These are phyloP conservation scores for Cydia fagiglandana DNA, from an alignment of 1,140 invertebrate species.

Conservation along the genomic window DNA sequence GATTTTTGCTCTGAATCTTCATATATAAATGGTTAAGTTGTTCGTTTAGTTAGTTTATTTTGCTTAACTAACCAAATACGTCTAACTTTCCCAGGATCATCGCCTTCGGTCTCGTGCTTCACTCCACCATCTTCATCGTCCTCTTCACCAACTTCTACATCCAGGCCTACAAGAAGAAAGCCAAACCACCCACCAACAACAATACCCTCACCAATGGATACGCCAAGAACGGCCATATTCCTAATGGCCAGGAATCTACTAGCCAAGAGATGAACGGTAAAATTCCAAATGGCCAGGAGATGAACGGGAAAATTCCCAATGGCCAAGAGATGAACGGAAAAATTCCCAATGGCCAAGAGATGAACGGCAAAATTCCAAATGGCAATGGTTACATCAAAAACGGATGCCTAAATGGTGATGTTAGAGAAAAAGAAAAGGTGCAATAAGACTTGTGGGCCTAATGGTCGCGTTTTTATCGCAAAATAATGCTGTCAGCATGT, in stretches of 20 bases:
- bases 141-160: slow-evolving; percentile 96
- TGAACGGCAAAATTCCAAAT: slow-evolving; percentile 16
- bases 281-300: slow-evolving; percentile 16
- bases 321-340: slow-evolving; percentile 23
- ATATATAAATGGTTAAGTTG: neutral
- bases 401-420: slow-evolving; percentile 49
- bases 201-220: slow-evolving; percentile 45
- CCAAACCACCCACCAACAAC: slow-evolving; percentile 50
- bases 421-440: slow-evolving; percentile 60
- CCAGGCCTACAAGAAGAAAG: slow-evolving; percentile 84
- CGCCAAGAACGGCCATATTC: slow-evolving; percentile 33
- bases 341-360: neutral
- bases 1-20: no score
- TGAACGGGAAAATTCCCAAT: slow-evolving; percentile 26
- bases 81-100: slow-evolving; percentile 78
- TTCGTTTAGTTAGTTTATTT: neutral
- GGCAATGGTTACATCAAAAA: slow-evolving; percentile 39
- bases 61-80: neutral
- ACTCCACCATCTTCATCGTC: slow-evolving; percentile 94
- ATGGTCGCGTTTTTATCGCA: neutral
- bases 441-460: slow-evolving; percentile 46
- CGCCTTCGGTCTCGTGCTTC: slow-evolving; percentile 87
- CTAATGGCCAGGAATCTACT: slow-evolving; percentile 17
- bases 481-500: neutral
- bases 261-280: slow-evolving; percentile 32